Evolutionary conservation across 2,797 vertebrate species (phyloP).

Genomic region (Sebastes steindachneri): DNA sequence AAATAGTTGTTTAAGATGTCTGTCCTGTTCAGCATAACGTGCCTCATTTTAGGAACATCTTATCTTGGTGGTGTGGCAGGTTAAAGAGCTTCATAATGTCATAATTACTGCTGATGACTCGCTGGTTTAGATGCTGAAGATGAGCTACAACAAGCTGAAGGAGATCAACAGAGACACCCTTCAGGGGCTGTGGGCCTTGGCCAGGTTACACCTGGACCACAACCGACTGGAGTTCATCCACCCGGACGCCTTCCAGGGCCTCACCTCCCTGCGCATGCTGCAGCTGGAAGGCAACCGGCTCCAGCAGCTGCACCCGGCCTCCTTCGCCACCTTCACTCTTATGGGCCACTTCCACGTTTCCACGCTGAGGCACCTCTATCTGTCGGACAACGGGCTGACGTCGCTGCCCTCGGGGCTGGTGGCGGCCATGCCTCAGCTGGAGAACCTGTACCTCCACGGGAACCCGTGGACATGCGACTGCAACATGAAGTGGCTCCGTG

Average conservation of each 20-base stretch:
- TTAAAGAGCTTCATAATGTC: not conserved
- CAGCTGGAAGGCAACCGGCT: conserved; percentile 93
- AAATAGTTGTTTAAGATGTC: not conserved
- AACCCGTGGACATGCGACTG: conserved; percentile 96
- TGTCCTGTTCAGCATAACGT: not conserved
- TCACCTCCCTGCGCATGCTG: conserved; percentile 87
- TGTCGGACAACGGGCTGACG: conserved; percentile 89
- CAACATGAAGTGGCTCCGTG: conserved; percentile 84
- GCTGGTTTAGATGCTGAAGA: conserved; percentile 90
- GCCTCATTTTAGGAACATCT: not conserved
- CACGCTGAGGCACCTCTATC: conserved; percentile 89
- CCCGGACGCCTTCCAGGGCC: conserved; percentile 90
- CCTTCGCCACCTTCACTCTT: conserved; percentile 89
- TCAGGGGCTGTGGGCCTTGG: conserved; percentile 85
- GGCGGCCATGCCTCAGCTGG: conserved; percentile 85
- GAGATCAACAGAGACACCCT: conserved; percentile 84
- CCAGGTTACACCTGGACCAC: conserved; percentile 91
- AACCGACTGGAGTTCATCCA: conserved; percentile 92
- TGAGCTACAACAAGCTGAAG: conserved; percentile 94
- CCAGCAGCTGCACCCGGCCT: conserved; percentile 88
- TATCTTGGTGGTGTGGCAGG: too few relatives aligned
- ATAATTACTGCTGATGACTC: not conserved
- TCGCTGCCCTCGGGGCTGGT: conserved; percentile 81
- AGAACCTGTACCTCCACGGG: conserved; percentile 90
- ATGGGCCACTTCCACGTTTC: conserved; percentile 88